Evolutionary conservation across 2,113 vertebrate species (phyloP), one percentile per base, ranked within the genome.

Genomic region (Antidorcas marsupialis): DNA sequence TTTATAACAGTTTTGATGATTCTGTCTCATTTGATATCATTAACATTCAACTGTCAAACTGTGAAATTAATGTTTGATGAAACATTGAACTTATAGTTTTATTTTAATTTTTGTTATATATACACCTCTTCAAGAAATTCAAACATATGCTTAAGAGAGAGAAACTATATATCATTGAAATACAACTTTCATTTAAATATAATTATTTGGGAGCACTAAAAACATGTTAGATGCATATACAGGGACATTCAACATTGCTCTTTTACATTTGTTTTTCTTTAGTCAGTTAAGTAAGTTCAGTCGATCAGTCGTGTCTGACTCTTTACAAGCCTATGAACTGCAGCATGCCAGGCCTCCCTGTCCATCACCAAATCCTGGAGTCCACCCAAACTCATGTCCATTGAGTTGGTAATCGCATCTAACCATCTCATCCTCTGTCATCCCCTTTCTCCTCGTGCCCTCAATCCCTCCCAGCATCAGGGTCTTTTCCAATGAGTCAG

Each of bases 271-370:
- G 8, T 95, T 93, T 97, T 30, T 25, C 87, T 71, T 71, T 71
- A 71, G 67, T 36, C n/a, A 71, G 4, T 36, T 36, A n/a, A 67
- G n/a, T 67, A 36, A 71, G n/a, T 36, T 71, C 64, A 67, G n/a
- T 71, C 0, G 0, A 11, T 36, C 64, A 71, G n/a, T 71, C 17
- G 0, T 71, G n/a, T 71, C 64, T 0, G 0, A 21, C 4, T 21
- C 9, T n/a, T 67, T 36, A 17, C 1, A 0, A 36, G 2, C 9
- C 64, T 9, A 12, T 71, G 10, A 71, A 36, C 19, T 1, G 0
- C 17, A 71, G 19, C 9, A 21, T 0, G 0, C 19, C n/a, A 71
- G 17, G 64, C 17, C n/a, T 36, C n/a, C 17, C n/a, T 21, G n/a
- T 23, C 17, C n/a, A 23, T 36, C 64, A 71, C n/a, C 64, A 71